Evolutionary conservation across 2,797 vertebrate genomes (phyloP).

Genomic region (Platyrinchus mystaceus): DNA sequence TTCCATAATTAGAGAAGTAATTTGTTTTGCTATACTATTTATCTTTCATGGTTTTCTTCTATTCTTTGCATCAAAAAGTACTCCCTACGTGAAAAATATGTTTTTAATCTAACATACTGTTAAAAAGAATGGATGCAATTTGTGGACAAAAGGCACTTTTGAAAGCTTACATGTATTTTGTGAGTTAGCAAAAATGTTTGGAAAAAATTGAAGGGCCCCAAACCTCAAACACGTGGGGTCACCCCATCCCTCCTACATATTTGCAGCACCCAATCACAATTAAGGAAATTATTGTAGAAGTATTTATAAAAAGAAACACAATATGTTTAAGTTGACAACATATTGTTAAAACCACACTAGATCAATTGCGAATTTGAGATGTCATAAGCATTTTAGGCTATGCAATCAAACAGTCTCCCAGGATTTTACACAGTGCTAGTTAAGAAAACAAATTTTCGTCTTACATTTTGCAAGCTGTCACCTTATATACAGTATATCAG

Average conservation of each 20-base stretch:
- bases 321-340: conserved; percentile 52
- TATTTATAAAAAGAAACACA: conserved; percentile 52
- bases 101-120: background rate
- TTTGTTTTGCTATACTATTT: background rate
- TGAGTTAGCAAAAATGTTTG: conserved; percentile 25
- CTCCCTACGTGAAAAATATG: background rate
- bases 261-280: conserved; percentile 17
- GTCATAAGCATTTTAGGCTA: conserved; percentile 69
- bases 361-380: conserved; percentile 63
- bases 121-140: background rate
- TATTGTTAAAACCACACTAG: conserved; percentile 57
- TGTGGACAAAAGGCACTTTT: background rate
- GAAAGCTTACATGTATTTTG: background rate
- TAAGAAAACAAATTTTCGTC: conserved; percentile 81
- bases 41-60: background rate
- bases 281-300: conserved; percentile 16
- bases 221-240: background rate
- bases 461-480: conserved; percentile 78
- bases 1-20: background rate
- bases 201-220: background rate
- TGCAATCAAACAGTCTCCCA: conserved; percentile 69
- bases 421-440: conserved; percentile 76
- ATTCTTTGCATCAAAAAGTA: background rate
- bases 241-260: background rate
- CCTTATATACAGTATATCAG: conserved; percentile 74